A percentile compares a stretch with the other conserved stretches of the same genome.
These are phyloP conservation scores for Aerospiza tachiro DNA, from an alignment of 2,797 vertebrate genomes.

Conservation along the genomic window DNA sequence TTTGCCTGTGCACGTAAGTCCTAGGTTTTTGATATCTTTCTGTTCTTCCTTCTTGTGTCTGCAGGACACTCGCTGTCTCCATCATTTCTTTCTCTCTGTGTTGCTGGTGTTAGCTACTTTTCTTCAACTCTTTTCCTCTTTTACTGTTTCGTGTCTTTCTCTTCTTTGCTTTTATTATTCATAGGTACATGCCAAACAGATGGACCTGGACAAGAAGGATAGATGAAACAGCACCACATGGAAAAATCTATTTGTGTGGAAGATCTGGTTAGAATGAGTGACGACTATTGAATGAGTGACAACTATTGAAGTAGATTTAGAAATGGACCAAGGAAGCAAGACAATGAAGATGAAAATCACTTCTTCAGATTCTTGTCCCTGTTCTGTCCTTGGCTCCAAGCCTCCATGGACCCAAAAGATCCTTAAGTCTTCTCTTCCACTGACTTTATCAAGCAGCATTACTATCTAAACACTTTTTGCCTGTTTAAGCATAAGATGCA, in stretches of 20 bases:
- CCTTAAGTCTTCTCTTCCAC: not conserved
- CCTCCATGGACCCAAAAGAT: not conserved
- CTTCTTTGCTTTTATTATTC: not conserved
- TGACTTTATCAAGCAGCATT: not conserved
- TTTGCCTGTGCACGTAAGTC: rapidly evolving
- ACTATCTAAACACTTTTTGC: not conserved
- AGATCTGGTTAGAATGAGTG: not conserved
- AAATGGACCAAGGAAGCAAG: not conserved
- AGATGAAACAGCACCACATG: not conserved
- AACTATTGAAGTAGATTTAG: not conserved
- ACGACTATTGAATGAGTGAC: not conserved
- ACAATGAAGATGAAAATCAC: not conserved
- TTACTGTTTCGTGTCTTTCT: not conserved
- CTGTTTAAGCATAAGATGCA: not conserved
- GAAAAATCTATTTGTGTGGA: not conserved
- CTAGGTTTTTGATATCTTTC: not conserved
- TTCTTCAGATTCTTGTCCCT: not conserved
- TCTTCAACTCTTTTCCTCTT: not conserved
- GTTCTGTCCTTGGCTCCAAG: not conserved
- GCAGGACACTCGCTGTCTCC: not conserved
- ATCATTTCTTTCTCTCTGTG: not conserved
- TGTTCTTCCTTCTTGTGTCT: not conserved
- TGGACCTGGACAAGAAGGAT: not conserved
- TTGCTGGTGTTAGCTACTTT: not conserved
- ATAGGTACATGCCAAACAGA: not conserved